phyloP scores from a whole-genome alignment of 2,797 vertebrate genomes.

The Sparus aurata region DNA sequence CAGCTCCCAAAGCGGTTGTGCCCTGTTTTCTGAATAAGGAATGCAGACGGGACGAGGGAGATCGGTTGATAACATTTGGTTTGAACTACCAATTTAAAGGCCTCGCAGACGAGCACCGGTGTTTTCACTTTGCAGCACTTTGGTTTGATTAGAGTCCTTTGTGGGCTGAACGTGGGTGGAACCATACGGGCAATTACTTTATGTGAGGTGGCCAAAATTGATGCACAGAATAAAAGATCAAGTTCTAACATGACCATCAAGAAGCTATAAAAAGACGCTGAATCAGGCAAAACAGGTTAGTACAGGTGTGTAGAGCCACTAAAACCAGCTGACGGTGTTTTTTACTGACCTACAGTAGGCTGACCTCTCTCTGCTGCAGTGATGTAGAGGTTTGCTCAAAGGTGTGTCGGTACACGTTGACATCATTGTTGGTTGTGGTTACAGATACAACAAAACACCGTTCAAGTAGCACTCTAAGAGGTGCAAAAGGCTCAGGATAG shows the following conservation, averaged over 20 bases:
- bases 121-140: not conserved
- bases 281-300: not conserved
- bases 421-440: too few species aligned
- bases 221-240: not conserved
- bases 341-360: too few species aligned
- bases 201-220: not conserved
- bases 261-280: not conserved
- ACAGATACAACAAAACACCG: too few species aligned
- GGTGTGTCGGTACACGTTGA: too few species aligned
- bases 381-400: too few species aligned
- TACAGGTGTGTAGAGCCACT: too few species aligned
- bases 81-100: not conserved
- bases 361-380: too few species aligned
- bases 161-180: not conserved
- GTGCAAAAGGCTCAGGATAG: too few species aligned
- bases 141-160: not conserved
- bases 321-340: too few species aligned
- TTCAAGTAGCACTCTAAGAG: too few species aligned
- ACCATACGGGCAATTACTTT: not conserved
- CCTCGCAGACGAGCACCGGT: not conserved
- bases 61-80: not conserved
- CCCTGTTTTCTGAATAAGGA: slow-evolving; percentile 5
- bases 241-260: not conserved
- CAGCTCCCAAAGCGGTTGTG: not conserved
- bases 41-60: not conserved